These are phyloP conservation scores for Leptodirus hochenwartii DNA, from an alignment of 2,888 invertebrate species.

Conservation along the genomic window DNA sequence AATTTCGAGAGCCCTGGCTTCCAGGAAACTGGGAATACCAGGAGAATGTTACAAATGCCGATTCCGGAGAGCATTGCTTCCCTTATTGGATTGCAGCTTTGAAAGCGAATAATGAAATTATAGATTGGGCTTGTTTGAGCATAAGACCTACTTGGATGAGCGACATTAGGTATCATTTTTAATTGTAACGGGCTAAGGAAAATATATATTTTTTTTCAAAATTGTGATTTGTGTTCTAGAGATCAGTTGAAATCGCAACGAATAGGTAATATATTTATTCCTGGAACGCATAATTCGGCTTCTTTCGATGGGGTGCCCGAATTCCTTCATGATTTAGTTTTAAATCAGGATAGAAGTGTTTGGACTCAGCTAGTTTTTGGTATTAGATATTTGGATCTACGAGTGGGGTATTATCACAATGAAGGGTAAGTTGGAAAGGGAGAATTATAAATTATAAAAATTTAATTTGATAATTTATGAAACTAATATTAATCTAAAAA, in stretches of 20 bases:
- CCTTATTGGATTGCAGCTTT: conserved; percentile 56
- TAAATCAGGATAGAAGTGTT: conserved; percentile 58
- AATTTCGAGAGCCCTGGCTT: conserved; percentile 34
- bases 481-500: too few species aligned
- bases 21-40: conserved; percentile 41
- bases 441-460: background rate
- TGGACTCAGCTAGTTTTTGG: conserved; percentile 76
- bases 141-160: conserved; percentile 79
- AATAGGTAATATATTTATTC: conserved; percentile 41
- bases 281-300: conserved; percentile 54
- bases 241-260: conserved; percentile 35
- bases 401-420: conserved; percentile 47
- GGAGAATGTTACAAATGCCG: conserved; percentile 19
- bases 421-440: conserved; percentile 13
- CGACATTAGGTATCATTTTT: conserved; percentile 31
- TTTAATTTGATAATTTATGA: conserved; percentile 5
- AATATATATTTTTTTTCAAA: conserved; percentile 13
- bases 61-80: conserved; percentile 37
- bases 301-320: conserved; percentile 33
- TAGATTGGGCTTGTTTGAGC: conserved; percentile 51
- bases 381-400: conserved; percentile 63
- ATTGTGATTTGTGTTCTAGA: conserved; percentile 25
- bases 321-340: conserved; percentile 27
- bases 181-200: conserved; percentile 1
- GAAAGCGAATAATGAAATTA: conserved; percentile 33